phyloP scores from a whole-genome alignment of 2,888 invertebrate genomes.

The Amphipyra tragopoginis region DNA sequence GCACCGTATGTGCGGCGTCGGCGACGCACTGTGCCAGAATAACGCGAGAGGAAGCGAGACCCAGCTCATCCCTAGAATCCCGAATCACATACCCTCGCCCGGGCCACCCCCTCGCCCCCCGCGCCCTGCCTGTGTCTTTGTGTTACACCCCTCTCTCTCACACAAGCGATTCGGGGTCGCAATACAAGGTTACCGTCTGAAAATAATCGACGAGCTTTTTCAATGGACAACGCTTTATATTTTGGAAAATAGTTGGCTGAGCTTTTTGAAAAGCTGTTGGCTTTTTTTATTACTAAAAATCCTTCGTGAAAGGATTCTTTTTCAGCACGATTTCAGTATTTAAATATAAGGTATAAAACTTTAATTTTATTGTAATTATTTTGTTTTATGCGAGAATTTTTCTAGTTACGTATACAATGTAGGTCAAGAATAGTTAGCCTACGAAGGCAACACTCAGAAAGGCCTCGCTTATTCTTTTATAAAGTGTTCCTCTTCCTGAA shows the following conservation, averaged over 20 bases:
- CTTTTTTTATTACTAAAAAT: slow-evolving; percentile 9
- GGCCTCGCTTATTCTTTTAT: neutral
- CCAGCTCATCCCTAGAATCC: slow-evolving; percentile 90
- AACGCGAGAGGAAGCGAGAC: slow-evolving; percentile 88
- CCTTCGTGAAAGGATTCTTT: slow-evolving; percentile 1
- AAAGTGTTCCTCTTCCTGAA: slow-evolving; percentile 28
- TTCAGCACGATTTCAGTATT: neutral
- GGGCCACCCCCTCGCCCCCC: slow-evolving; percentile 78
- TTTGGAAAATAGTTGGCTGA: slow-evolving; percentile 47
- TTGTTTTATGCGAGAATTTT: neutral
- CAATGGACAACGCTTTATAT: slow-evolving; percentile 63
- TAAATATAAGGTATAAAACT: too few relatives aligned
- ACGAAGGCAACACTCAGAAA: neutral
- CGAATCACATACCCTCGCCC: slow-evolving; percentile 88
- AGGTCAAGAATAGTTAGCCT: slow-evolving; percentile 14
- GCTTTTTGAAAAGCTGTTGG: slow-evolving; percentile 25
- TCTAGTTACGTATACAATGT: neutral
- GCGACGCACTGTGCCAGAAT: slow-evolving; percentile 86
- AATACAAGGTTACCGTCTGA: slow-evolving; percentile 81
- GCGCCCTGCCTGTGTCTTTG: slow-evolving; percentile 81
- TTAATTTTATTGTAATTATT: neutral
- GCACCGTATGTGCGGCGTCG: slow-evolving; percentile 80
- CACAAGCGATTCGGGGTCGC: slow-evolving; percentile 76
- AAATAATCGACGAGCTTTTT: slow-evolving; percentile 70
- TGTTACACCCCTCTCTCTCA: slow-evolving; percentile 86